Evolutionary conservation across 2,888 invertebrate species (phyloP).

Genomic region (Pachliopta kotzebuea): DNA sequence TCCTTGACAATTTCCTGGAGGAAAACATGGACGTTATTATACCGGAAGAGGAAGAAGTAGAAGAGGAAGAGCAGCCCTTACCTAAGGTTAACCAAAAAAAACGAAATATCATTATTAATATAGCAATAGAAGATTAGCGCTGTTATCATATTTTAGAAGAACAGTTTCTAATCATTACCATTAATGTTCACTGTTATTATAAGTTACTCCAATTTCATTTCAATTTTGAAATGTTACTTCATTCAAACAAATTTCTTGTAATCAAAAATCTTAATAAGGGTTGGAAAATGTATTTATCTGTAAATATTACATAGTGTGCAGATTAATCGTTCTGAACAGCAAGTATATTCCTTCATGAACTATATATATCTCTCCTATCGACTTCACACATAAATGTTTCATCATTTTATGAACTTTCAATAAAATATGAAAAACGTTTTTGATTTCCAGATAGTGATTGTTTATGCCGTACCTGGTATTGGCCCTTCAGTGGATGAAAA

Average conservation of each 20-base stretch:
- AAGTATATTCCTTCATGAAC: too few relatives aligned
- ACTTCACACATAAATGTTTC: not conserved
- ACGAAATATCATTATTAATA: not conserved
- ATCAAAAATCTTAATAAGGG: too few relatives aligned
- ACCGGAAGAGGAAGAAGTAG: constrained; percentile 60
- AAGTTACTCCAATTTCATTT: too few relatives aligned
- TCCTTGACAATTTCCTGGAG: constrained; percentile 55
- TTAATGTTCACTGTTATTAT: too few relatives aligned
- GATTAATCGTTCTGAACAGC: too few relatives aligned
- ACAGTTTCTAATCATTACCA: not conserved
- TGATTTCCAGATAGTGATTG: constrained; percentile 49
- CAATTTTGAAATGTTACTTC: too few relatives aligned
- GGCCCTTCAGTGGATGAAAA: constrained; percentile 76
- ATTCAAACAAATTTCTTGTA: too few relatives aligned
- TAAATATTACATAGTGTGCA: too few relatives aligned
- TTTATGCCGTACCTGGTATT: constrained; percentile 81
- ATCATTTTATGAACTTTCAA: not conserved
- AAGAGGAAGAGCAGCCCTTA: constrained; percentile 63
- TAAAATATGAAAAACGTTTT: not conserved
- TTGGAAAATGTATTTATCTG: too few relatives aligned
- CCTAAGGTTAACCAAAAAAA: constrained; percentile 51
- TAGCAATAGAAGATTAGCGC: not conserved
- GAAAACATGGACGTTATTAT: constrained; percentile 64
- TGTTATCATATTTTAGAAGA: not conserved
- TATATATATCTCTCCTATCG: too few relatives aligned